Conservation (phyloP, 1,140 invertebrate species). For the Kradibia gibbosae region DNA sequence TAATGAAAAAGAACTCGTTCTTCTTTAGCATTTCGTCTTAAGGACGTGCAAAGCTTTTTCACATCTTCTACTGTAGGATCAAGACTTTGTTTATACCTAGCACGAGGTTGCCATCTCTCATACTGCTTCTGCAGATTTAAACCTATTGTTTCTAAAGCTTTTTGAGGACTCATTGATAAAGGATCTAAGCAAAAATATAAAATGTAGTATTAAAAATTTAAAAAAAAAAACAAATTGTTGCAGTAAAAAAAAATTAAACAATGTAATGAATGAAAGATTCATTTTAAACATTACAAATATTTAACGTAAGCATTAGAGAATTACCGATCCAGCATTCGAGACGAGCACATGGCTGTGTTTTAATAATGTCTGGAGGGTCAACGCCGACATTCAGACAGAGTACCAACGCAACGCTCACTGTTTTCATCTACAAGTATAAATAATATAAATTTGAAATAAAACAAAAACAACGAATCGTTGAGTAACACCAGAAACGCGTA, state of each 20-base stretch:
- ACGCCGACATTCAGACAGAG: constrained; percentile 98
- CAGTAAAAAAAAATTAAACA: neutral
- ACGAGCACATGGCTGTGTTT: constrained; percentile 95
- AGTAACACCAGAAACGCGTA: neutral
- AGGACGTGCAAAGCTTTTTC: constrained; percentile 95
- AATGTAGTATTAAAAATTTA: neutral
- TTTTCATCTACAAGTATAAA: constrained; percentile 86
- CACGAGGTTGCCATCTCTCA: constrained; percentile 97
- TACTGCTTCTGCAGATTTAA: constrained; percentile 95
- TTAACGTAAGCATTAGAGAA: neutral
- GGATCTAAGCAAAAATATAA: constrained; percentile 76
- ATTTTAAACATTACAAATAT: constrained; percentile 22
- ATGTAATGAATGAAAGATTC: neutral
- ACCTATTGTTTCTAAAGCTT: constrained; percentile 95
- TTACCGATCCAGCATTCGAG: constrained; percentile 98
- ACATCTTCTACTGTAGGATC: constrained; percentile 99
- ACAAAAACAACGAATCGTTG: neutral
- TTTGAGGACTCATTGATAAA: constrained; percentile 88
- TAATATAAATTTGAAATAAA: constrained; percentile 34
- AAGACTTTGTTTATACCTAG: constrained; percentile 95
- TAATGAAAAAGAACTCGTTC: constrained; percentile 99
- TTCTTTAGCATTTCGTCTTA: constrained; percentile 98
- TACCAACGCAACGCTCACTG: constrained; percentile 98
- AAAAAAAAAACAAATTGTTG: neutral
- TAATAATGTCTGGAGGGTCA: constrained; percentile 98